These are phyloP conservation scores for Nerophis lumbriciformis DNA, from an alignment of 2,113 vertebrate species.

Conservation along the genomic window DNA sequence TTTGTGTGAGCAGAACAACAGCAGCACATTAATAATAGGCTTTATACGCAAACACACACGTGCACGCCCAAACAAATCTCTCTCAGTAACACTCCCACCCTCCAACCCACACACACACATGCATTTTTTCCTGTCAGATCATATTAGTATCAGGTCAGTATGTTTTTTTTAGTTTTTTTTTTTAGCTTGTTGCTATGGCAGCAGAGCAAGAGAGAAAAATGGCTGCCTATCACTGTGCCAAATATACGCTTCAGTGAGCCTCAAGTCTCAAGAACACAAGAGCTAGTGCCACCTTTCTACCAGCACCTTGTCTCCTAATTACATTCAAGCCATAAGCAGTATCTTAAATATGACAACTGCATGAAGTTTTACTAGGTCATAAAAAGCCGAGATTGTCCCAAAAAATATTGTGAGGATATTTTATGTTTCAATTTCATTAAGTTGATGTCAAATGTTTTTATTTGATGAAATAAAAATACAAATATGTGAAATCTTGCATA, in stretches of 20 bases:
- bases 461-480: no score
- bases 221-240: slow-evolving; percentile 27
- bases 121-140: slow-evolving; percentile 59
- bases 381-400: no score
- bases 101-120: slow-evolving; percentile 15
- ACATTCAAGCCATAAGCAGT: no score
- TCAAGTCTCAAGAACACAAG: neutral
- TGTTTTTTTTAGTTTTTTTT: slow-evolving; percentile 39
- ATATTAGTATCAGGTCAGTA: slow-evolving; percentile 64
- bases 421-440: no score
- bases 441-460: no score
- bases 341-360: no score
- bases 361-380: no score
- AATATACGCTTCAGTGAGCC: neutral
- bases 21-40: slow-evolving; percentile 44
- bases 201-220: slow-evolving; percentile 46
- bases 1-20: slow-evolving; percentile 39
- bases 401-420: no score
- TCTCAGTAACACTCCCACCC: slow-evolving; percentile 20
- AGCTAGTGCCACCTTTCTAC: no score
- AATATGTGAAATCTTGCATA: no score
- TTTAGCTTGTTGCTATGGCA: slow-evolving; percentile 64
- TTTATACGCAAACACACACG: slow-evolving; percentile 38
- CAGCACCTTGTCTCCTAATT: no score
- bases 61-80: slow-evolving; percentile 13